These are phyloP conservation scores for Iphiclides podalirius DNA, from an alignment of 2,888 invertebrate genomes.

Conservation along the genomic window DNA sequence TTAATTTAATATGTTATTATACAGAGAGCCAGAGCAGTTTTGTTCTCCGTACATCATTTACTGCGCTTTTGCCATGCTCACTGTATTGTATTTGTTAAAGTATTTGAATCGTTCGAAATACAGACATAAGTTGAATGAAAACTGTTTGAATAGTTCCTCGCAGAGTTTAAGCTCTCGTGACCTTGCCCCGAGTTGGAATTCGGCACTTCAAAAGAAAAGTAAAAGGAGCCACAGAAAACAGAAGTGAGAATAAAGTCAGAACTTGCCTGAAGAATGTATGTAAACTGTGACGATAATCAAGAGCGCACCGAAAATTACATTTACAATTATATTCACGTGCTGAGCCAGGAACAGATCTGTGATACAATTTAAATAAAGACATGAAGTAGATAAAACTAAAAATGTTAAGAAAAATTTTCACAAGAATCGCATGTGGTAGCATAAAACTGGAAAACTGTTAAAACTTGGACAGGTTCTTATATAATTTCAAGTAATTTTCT, in stretches of 20 bases:
- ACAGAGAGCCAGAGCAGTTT: slow-evolving; percentile 11
- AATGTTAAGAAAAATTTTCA: no score
- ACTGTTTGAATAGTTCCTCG: not conserved
- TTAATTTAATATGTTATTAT: slow-evolving; percentile 11
- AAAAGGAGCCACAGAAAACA: slow-evolving; percentile 4
- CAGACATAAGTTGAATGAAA: not conserved
- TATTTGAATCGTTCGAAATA: slow-evolving; percentile 12
- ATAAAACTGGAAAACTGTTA: no score
- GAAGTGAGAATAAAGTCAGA: slow-evolving; percentile 3
- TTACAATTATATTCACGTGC: no score
- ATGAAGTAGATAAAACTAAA: no score
- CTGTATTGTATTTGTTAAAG: slow-evolving; percentile 16
- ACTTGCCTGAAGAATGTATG: not conserved
- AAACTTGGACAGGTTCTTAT: no score
- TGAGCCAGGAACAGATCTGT: no score
- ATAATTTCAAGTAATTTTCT: no score
- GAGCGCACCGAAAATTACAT: not conserved
- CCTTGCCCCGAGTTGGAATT: not conserved
- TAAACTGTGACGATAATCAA: not conserved
- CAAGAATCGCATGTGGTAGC: no score
- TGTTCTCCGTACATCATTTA: slow-evolving; percentile 13
- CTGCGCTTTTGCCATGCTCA: slow-evolving; percentile 11
- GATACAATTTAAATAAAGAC: no score
- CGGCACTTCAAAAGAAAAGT: slow-evolving; percentile 3
- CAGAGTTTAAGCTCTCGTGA: not conserved